Percentiles rank a stretch among this genome's conserved stretches.
Conservation (phyloP, 2,888 invertebrate genomes). For the Seladonia tumulorum region DNA sequence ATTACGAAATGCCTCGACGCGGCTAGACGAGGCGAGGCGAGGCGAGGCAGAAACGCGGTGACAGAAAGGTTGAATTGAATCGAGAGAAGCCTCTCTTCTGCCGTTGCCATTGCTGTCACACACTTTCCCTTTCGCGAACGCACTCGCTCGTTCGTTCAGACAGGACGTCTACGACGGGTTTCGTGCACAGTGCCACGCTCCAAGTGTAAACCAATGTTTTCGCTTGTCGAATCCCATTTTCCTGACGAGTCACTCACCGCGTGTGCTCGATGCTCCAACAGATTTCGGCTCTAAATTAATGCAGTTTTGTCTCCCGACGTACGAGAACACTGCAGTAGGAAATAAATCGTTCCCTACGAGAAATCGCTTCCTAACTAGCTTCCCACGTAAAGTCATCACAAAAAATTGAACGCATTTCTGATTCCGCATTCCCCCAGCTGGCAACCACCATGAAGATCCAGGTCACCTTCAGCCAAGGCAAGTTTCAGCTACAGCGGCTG, state of each 20-base stretch:
- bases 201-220: neutral
- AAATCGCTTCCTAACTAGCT: too few relatives aligned
- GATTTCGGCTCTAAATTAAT: too few relatives aligned
- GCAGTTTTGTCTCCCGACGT: too few relatives aligned
- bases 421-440: neutral
- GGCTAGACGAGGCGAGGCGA: neutral
- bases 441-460: too few relatives aligned
- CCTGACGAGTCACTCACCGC: neutral
- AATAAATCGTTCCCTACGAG: too few relatives aligned
- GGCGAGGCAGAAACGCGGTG: neutral
- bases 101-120: neutral
- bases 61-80: neutral
- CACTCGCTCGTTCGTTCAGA: neutral
- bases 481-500: neutral
- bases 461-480: neutral
- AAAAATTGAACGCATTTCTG: too few relatives aligned
- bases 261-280: too few relatives aligned
- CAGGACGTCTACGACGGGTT: neutral
- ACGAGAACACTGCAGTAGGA: too few relatives aligned
- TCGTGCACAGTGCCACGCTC: neutral
- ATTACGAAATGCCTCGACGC: neutral
- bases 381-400: too few relatives aligned
- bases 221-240: neutral
- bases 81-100: neutral
- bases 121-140: neutral